Conservation (phyloP, 2,888 invertebrate species). For the Ichneumoninae sp. region DNA sequence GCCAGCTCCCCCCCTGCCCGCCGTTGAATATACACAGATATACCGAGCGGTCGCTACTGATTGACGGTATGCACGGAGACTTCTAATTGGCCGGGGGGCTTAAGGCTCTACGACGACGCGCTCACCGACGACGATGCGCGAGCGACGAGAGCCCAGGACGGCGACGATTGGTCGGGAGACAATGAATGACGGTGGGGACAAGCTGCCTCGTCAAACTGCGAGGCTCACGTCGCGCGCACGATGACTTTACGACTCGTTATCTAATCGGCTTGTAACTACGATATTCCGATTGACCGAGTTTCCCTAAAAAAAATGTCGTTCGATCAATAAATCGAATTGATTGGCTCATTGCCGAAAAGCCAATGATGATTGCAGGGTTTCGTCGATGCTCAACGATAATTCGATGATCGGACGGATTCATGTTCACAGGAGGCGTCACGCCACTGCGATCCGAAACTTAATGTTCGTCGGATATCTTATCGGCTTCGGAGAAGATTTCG, state of each 20-base stretch:
- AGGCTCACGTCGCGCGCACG: too few species aligned
- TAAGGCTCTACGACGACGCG: slow-evolving; percentile 33
- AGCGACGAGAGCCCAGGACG: slow-evolving; percentile 45
- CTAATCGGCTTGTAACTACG: too few species aligned
- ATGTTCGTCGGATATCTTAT: slow-evolving; percentile 40
- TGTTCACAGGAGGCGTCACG: neutral
- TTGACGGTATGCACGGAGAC: slow-evolving; percentile 66
- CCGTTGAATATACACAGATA: slow-evolving; percentile 69
- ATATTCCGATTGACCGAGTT: too few species aligned
- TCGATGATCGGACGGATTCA: neutral
- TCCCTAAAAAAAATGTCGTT: too few species aligned
- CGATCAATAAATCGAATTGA: neutral
- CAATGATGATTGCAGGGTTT: neutral
- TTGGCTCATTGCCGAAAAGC: neutral
- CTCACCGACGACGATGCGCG: slow-evolving; percentile 52
- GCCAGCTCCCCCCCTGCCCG: slow-evolving; percentile 59
- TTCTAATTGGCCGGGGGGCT: slow-evolving; percentile 65
- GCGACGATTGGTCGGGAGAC: slow-evolving; percentile 33
- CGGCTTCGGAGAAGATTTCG: slow-evolving; percentile 43
- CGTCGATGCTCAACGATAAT: neutral
- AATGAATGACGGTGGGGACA: too few species aligned
- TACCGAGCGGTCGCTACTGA: slow-evolving; percentile 61
- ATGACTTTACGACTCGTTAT: too few species aligned
- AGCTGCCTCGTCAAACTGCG: too few species aligned
- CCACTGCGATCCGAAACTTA: neutral